Conservation (phyloP, 2,888 invertebrate species). For the Matsumyia berberina region DNA sequence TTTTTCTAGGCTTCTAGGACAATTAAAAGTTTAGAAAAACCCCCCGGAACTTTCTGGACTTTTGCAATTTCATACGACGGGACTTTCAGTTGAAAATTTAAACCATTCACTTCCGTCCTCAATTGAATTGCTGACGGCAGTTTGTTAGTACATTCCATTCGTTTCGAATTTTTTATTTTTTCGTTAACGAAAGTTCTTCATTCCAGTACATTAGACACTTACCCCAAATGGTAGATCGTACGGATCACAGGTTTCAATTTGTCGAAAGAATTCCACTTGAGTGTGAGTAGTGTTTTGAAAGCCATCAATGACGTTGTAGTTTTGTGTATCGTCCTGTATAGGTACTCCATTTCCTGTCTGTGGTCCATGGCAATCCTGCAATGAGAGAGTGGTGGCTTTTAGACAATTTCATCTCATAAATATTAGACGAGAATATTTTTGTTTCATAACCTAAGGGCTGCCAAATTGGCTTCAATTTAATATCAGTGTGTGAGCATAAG, state of each 20-base stretch:
- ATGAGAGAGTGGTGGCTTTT: slow-evolving; percentile 75
- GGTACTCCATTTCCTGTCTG: slow-evolving; percentile 87
- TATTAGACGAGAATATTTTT: neutral
- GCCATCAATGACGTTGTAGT: slow-evolving; percentile 90
- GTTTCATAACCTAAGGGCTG: neutral
- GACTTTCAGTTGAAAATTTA: no score
- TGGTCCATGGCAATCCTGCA: slow-evolving; percentile 92
- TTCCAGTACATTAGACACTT: slow-evolving; percentile 80
- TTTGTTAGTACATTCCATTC: no score
- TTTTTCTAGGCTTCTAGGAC: no score
- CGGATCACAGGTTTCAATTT: slow-evolving; percentile 93
- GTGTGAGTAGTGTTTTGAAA: slow-evolving; percentile 94
- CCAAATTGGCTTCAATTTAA: neutral
- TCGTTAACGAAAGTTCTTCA: no score
- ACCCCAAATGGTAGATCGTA: slow-evolving; percentile 89
- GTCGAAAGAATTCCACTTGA: slow-evolving; percentile 90
- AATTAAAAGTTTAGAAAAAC: no score
- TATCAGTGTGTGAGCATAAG: neutral
- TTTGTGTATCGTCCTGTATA: slow-evolving; percentile 91
- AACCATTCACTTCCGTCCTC: no score
- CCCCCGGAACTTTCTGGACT: no score
- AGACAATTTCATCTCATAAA: neutral
- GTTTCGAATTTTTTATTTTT: no score
- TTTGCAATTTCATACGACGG: no score
- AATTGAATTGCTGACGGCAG: no score